Evolutionary conservation across 1,140 invertebrate species (phyloP).

Genomic region (Littorina saxatilis): DNA sequence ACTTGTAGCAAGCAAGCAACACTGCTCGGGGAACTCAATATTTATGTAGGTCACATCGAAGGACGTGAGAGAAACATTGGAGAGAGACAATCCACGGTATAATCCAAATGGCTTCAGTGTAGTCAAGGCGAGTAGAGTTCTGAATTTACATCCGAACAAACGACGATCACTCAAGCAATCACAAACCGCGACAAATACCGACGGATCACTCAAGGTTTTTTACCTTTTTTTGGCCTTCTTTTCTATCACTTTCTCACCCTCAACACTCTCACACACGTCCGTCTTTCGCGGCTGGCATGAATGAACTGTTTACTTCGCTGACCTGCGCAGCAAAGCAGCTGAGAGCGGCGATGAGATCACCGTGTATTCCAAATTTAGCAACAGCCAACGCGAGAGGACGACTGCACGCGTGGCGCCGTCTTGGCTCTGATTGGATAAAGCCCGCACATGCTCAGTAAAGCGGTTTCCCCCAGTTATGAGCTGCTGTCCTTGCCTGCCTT

Average conservation of each 20-base stretch:
- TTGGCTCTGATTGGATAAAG: neutral
- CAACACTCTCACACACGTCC: constrained; percentile 35
- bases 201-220: neutral
- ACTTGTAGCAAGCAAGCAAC: too few relatives aligned
- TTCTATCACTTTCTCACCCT: constrained; percentile 22
- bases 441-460: neutral
- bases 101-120: too few relatives aligned
- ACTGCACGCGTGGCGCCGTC: neutral
- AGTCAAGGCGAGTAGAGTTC: too few relatives aligned
- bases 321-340: constrained; percentile 5
- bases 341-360: constrained; percentile 34
- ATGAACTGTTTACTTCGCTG: constrained; percentile 32
- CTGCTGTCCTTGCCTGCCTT: neutral
- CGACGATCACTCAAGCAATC: too few relatives aligned
- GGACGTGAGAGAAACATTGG: too few relatives aligned
- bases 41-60: too few relatives aligned
- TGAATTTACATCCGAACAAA: too few relatives aligned
- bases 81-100: too few relatives aligned
- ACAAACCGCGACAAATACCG: too few relatives aligned
- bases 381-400: constrained; percentile 21
- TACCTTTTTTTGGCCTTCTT: neutral
- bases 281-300: constrained; percentile 25
- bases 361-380: constrained; percentile 40
- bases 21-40: too few relatives aligned
- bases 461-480: neutral